Evolutionary conservation across 2,888 invertebrate species (phyloP).

Genomic region (Aporophyla nigra): DNA sequence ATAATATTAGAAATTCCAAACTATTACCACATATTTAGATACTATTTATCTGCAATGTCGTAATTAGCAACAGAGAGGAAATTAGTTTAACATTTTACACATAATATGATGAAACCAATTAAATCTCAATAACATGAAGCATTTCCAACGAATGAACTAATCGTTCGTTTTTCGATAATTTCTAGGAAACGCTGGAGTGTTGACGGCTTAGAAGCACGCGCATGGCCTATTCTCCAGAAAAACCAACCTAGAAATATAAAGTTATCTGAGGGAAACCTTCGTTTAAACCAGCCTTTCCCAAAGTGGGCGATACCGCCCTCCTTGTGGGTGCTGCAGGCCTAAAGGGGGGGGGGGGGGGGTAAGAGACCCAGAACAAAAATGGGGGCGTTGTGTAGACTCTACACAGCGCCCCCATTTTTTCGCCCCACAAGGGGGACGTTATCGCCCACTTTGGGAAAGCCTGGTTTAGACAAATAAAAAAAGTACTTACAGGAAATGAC

Average conservation of each 20-base stretch:
- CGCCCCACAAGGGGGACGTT: too few relatives aligned
- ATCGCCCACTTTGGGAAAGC: too few relatives aligned
- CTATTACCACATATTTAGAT: neutral
- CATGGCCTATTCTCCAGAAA: neutral
- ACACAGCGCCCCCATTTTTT: too few relatives aligned
- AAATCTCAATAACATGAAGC: neutral
- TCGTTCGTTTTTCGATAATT: neutral
- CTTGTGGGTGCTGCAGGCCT: too few relatives aligned
- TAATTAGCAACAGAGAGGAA: neutral
- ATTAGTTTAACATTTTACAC: slow-evolving; percentile 16
- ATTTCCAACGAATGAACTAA: neutral
- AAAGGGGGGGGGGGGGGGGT: too few relatives aligned
- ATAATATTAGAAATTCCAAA: neutral
- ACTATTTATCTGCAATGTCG: neutral
- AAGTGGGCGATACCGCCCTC: too few relatives aligned
- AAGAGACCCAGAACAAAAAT: too few relatives aligned
- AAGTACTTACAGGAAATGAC: neutral
- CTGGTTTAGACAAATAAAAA: neutral
- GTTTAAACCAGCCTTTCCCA: too few relatives aligned
- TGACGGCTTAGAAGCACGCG: neutral
- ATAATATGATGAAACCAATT: slow-evolving; percentile 1
- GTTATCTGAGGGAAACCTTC: neutral
- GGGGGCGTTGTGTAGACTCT: too few relatives aligned
- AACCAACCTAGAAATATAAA: neutral
- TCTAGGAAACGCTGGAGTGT: neutral